Evolutionary conservation across 2,888 invertebrate species (phyloP).

Genomic region (Tetranychus truncatus): DNA sequence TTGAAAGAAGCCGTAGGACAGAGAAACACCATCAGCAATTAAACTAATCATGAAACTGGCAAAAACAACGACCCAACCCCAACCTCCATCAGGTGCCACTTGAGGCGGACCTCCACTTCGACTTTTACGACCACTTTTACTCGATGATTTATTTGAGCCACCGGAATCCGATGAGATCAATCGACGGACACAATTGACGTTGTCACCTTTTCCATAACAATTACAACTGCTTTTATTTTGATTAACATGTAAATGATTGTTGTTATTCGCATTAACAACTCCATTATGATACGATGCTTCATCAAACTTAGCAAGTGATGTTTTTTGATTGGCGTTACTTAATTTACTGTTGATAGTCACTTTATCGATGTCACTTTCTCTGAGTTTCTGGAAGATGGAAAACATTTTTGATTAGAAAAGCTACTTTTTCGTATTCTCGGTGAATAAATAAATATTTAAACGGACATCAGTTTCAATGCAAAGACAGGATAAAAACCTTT

Average conservation of each 20-base stretch:
- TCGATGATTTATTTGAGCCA: background rate
- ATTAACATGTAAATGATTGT: background rate
- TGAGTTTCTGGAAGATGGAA: too few species aligned
- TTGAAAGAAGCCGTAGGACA: slow-evolving; percentile 75
- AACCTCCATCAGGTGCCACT: slow-evolving; percentile 57
- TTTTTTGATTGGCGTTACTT: too few species aligned
- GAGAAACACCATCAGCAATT: slow-evolving; percentile 77
- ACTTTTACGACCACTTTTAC: background rate
- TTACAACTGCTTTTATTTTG: background rate
- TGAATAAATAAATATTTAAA: too few species aligned
- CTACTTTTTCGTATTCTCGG: too few species aligned
- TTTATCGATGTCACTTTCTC: too few species aligned
- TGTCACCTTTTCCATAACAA: background rate
- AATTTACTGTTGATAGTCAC: too few species aligned
- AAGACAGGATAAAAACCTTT: too few species aligned
- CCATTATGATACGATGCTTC: too few species aligned
- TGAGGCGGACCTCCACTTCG: background rate
- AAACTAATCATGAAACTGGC: slow-evolving; percentile 73
- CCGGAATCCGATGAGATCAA: background rate
- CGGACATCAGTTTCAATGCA: too few species aligned
- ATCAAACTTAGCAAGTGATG: too few species aligned
- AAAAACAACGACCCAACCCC: slow-evolving; percentile 79
- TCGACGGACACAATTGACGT: background rate
- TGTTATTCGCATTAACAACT: too few species aligned
- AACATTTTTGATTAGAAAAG: too few species aligned